A percentile compares a stretch with the other conserved stretches of the same genome.
These are phyloP conservation scores for Garra rufa DNA, from an alignment of 2,113 vertebrate species.

Conservation along the genomic window DNA sequence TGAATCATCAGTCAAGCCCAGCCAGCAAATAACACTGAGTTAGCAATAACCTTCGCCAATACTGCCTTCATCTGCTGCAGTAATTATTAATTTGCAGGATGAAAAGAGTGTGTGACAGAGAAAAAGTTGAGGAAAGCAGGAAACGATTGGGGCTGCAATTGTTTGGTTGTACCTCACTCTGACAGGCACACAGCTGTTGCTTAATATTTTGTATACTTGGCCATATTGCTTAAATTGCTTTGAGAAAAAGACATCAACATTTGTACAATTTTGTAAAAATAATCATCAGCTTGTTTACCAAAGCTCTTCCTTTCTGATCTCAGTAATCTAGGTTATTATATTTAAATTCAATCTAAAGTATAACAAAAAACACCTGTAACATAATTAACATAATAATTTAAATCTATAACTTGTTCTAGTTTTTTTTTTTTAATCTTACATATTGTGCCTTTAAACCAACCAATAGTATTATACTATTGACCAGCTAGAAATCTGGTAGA, in stretches of 20 bases:
- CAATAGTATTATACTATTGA: too few relatives aligned
- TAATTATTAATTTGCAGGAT: conserved; percentile 29
- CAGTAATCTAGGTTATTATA: too few relatives aligned
- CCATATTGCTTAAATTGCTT: background rate
- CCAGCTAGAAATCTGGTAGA: too few relatives aligned
- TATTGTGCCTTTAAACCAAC: too few relatives aligned
- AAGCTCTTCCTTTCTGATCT: background rate
- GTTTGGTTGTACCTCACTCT: background rate
- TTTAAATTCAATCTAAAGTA: too few relatives aligned
- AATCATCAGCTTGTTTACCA: background rate
- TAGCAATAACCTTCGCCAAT: conserved; percentile 23
- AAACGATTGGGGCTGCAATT: background rate
- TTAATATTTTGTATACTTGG: background rate
- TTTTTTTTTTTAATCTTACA: too few relatives aligned
- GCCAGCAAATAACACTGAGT: conserved; percentile 31
- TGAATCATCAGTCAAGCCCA: conserved; percentile 7
- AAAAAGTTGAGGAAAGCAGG: background rate
- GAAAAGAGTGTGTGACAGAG: conserved; percentile 18
- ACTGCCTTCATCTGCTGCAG: background rate
- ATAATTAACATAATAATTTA: too few relatives aligned
- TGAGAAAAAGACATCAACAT: background rate
- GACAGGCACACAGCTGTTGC: background rate
- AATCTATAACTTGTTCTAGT: too few relatives aligned
- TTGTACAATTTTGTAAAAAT: background rate
- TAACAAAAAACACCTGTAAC: too few relatives aligned